A percentile compares a stretch with the other conserved stretches of the same genome.
These are phyloP conservation scores for Eristalinus sepulchralis DNA, from an alignment of 2,888 invertebrate genomes.

Conservation along the genomic window DNA sequence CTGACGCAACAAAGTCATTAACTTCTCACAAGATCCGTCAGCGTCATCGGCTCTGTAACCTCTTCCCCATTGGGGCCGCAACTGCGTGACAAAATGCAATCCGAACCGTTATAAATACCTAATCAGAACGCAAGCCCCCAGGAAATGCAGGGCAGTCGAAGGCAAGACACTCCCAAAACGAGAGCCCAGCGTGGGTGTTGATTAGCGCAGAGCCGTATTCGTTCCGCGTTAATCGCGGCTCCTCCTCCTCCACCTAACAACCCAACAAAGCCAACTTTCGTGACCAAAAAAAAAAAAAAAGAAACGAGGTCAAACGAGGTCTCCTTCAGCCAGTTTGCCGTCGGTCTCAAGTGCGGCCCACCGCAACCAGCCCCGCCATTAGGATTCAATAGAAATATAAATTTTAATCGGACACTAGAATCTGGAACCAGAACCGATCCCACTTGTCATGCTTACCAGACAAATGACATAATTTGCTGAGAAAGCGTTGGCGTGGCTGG, in stretches of 20 bases:
- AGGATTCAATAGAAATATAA: slow-evolving; percentile 16
- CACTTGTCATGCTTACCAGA: slow-evolving; percentile 30
- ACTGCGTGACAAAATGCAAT: slow-evolving; percentile 39
- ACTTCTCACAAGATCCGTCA: neutral
- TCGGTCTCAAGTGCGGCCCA: neutral
- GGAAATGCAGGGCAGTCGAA: neutral
- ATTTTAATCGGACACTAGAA: slow-evolving; percentile 15
- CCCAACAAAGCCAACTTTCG: slow-evolving; percentile 2
- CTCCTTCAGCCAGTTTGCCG: neutral
- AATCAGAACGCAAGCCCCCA: neutral
- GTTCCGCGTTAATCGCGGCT: slow-evolving; percentile 14
- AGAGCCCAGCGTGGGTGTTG: neutral
- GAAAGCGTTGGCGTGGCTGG: slow-evolving; percentile 25
- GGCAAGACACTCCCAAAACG: slow-evolving; percentile 8
- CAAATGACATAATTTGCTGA: slow-evolving; percentile 50
- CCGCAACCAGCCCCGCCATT: slow-evolving; percentile 6
- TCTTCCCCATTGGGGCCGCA: neutral
- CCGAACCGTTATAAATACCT: slow-evolving; percentile 5
- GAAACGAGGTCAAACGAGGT: slow-evolving; percentile 21
- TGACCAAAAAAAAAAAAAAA: too few relatives aligned
- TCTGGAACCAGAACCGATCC: slow-evolving; percentile 9
- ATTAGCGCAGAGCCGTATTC: neutral
- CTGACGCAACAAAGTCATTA: too few relatives aligned
- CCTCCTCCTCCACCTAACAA: neutral
- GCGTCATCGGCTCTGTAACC: neutral